These are phyloP conservation scores for Coenobita brevimanus DNA, from an alignment of 1,140 invertebrate genomes.

Conservation along the genomic window DNA sequence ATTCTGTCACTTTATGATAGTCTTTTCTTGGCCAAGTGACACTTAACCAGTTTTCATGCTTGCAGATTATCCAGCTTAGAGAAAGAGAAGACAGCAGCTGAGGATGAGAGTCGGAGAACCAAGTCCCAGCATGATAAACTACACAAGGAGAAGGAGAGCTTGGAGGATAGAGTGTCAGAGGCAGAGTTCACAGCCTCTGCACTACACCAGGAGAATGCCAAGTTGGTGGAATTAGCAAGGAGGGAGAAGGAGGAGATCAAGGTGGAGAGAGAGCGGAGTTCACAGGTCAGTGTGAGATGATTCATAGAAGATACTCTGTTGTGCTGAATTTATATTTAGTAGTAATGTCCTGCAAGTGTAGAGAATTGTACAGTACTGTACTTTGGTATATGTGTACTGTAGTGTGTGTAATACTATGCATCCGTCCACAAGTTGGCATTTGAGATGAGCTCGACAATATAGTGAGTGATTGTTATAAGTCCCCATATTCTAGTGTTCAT, in stretches of 20 bases:
- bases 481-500: too few species aligned
- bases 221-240: constrained; percentile 77
- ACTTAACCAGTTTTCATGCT: background rate
- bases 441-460: too few species aligned
- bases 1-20: background rate
- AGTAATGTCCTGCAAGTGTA: too few species aligned
- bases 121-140: constrained; percentile 77
- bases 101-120: constrained; percentile 82
- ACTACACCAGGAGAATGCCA: constrained; percentile 77
- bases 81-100: constrained; percentile 83
- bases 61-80: constrained; percentile 84
- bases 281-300: constrained; percentile 71
- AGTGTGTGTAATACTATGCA: too few species aligned
- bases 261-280: constrained; percentile 73
- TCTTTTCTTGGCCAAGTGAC: too few species aligned
- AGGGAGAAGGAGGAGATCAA: constrained; percentile 77
- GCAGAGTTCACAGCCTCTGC: constrained; percentile 76
- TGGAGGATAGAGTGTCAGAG: constrained; percentile 77
- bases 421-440: too few species aligned
- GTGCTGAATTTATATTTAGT: too few species aligned
- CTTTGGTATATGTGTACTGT: too few species aligned
- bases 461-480: background rate
- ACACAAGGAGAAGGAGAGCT: constrained; percentile 75
- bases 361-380: too few species aligned
- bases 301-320: too few species aligned